Evolutionary conservation across 2,797 vertebrate species (phyloP).

Genomic region (Craterocephalus amniculus): DNA sequence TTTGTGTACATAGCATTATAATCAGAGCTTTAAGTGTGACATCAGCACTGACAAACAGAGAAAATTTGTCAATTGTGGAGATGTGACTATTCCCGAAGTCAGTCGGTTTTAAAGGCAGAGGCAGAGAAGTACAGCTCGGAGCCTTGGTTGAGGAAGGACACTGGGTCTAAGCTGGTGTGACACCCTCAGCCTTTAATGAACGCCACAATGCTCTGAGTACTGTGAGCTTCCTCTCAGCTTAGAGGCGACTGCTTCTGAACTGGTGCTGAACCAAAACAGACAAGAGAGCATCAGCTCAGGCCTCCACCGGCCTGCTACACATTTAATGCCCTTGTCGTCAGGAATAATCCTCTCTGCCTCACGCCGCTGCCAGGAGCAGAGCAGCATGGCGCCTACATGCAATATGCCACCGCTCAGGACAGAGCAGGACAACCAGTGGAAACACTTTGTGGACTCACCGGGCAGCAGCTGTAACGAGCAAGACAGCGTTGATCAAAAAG

Average conservation of each 20-base stretch:
- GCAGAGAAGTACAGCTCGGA: conserved; percentile 61
- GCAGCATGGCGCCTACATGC: conserved; percentile 69
- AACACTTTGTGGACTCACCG: conserved; percentile 63
- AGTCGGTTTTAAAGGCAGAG: conserved; percentile 56
- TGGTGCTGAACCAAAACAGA: conserved; percentile 77
- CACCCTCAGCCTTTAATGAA: conserved; percentile 81
- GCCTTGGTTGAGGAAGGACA: conserved; percentile 70
- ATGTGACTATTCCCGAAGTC: conserved; percentile 48
- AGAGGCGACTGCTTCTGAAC: conserved; percentile 76
- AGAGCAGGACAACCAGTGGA: conserved; percentile 50
- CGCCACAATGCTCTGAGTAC: conserved; percentile 70
- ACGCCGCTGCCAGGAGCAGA: conserved; percentile 64
- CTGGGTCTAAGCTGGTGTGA: conserved; percentile 81
- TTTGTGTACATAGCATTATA: conserved; percentile 50
- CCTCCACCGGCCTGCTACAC: conserved; percentile 76
- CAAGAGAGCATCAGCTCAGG: conserved; percentile 74
- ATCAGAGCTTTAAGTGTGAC: conserved; percentile 52
- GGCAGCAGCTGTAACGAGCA: conserved; percentile 56
- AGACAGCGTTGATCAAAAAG: conserved; percentile 51
- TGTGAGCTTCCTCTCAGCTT: conserved; percentile 70
- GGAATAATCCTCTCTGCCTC: conserved; percentile 78
- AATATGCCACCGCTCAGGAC: conserved; percentile 73
- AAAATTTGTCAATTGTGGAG: conserved; percentile 44
- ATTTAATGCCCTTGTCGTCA: conserved; percentile 83
- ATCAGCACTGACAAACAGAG: conserved; percentile 60